Evolutionary conservation across 1,140 invertebrate genomes (phyloP), one percentile per base, ranked within the genome.

Genomic region (Physella acuta): DNA sequence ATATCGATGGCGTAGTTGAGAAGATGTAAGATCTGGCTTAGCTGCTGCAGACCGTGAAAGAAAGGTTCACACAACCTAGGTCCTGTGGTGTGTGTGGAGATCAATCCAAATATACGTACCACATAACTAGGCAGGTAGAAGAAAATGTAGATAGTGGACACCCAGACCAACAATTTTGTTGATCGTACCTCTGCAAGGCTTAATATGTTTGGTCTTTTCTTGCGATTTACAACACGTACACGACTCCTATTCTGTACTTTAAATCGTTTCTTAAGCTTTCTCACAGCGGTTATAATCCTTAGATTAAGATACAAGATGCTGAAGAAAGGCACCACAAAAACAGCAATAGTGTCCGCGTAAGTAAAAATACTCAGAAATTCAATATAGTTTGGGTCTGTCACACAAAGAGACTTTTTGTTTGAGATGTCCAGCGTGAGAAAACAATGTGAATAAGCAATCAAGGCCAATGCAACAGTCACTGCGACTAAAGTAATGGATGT

Each of bases 1-100:
- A 94, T 93, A 86, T 94, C 94, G 55, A 94, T 91, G 60, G 91
- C 91, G 78, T 93, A 94, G 82, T 93, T 93, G 16, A 90, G 90
- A 76, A 92, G 88, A 84, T 92, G 94, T 5, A 80, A 65, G 51
- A 79, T 73, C 63, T 79, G 78, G 36, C 75, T 78, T 24, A 79
- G 67, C 34, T 77, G 75, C 74, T 81, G 79, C 11, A 74, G 69
- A 33, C 75, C 44, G 11, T 68, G 56, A 64, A 75, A 72, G 1
- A 63, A 20, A n/a, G 59, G 34, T 16, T 68, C 44, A 44, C 37
- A 62, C 60, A 62, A 71, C 34, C 36, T 28, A 26, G 16, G 20
- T 24, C 49, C 34, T 0, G 34, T 49, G 0, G 55, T 61, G 24
- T 58, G 31, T n/a, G 36, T 37, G 33, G 70, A 73, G 5, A 86